Percentiles rank a stretch among this genome's conserved stretches.
These are phyloP conservation scores for Dorcus parallelipipedus DNA, from an alignment of 2,888 invertebrate species.

Conservation along the genomic window DNA sequence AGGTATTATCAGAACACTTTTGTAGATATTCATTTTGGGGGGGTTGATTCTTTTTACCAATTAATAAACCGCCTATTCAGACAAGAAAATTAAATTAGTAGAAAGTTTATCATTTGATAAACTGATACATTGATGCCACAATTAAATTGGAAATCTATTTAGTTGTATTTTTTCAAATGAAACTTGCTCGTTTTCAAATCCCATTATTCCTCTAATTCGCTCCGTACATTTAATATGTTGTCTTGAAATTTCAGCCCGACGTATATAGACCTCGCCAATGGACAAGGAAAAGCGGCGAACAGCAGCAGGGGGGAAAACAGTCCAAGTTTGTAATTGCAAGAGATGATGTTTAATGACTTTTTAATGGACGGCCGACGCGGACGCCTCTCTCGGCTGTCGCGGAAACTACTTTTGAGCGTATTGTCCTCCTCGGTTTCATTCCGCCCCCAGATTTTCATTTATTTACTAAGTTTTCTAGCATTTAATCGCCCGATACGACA, in stretches of 20 bases:
- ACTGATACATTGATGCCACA: no score
- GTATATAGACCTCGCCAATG: neutral
- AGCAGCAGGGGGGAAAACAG: conserved; percentile 27
- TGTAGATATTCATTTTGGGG: no score
- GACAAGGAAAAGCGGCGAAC: neutral
- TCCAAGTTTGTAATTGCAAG: conserved; percentile 58
- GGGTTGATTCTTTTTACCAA: no score
- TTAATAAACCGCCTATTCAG: no score
- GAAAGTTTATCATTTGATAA: no score
- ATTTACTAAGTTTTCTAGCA: neutral
- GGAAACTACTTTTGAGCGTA: conserved; percentile 32
- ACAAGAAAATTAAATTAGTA: no score
- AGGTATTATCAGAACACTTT: no score
- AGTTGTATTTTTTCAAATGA: no score
- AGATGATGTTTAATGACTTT: conserved; percentile 68
- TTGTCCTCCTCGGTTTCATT: conserved; percentile 9
- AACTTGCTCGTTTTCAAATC: no score
- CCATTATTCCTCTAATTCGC: no score
- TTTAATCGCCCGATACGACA: neutral
- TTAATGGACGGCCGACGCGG: conserved; percentile 55
- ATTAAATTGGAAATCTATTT: no score
- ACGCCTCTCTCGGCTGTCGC: conserved; percentile 24
- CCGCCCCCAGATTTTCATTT: neutral
- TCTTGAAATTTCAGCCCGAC: neutral
- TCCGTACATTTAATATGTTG: no score